Evolutionary conservation across 2,797 vertebrate species (phyloP), one percentile per base, ranked within the genome.

Genomic region (Squalus acanthias): DNA sequence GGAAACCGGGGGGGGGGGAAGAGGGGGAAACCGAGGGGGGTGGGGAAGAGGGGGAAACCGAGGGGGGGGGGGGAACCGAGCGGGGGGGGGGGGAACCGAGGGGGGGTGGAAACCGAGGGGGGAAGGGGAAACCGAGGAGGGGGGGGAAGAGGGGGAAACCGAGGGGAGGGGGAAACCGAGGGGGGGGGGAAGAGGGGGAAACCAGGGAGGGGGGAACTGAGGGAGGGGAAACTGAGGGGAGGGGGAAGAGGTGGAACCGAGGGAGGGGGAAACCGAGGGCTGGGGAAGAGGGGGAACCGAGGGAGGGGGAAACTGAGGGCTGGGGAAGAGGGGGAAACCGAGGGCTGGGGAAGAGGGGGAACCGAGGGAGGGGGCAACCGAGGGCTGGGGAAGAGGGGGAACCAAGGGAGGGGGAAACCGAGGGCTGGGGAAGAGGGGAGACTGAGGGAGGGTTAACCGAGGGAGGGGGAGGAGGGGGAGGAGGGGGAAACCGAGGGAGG

Each of bases 371-470:
- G 39, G 39, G 39, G 39, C 39, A 39, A 39, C 39, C 39, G 39
- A 39, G 39, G 39, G 39, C 39, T 39, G 39, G 39, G 39, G 39
- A 39, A 39, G 39, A 39, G 39, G 39, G 39, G 39, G 39, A 39
- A 39, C 39, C 39, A 39, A 39, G 39, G 39, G 39, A 39, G 39
- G 39, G 96, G 96, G 57, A 96, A 96, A 57, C 53, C 95, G 53
- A 57, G 53, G 39, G 39, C 39, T 39, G 39, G 39, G 39, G 39
- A 97, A 97, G 96, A 96, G 96, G 96, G 95, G 96, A 96, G 39
- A 39, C 39, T 39, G 39, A 39, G 39, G 39, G 39, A 39, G 39
- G 39, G 39, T 39, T 39, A 95, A 2, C 1, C 60, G 79, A 72
- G 29, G 70, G 96, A 95, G 2, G 5, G 53, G 53, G 5, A 39